Percentiles rank a stretch among this genome's conserved stretches.
Conservation (phyloP, 2,113 vertebrate species). For the Platichthys flesus region DNA sequence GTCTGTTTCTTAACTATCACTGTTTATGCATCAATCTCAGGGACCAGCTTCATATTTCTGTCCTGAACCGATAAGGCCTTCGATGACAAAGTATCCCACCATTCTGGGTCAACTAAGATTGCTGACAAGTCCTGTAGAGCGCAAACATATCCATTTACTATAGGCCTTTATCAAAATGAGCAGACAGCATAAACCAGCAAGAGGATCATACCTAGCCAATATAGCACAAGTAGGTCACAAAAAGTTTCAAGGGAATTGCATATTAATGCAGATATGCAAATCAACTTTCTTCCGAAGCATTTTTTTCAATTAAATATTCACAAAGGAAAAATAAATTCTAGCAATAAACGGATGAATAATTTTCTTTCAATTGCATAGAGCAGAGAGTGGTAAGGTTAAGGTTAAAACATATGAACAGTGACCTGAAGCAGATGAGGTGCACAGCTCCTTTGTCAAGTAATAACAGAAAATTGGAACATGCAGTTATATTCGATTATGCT, state of each 20-base stretch:
- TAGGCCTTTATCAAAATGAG: constrained; percentile 28
- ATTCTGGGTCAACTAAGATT: neutral
- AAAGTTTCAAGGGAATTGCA: constrained; percentile 58
- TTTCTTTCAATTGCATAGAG: neutral
- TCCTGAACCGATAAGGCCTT: neutral
- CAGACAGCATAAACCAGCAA: constrained; percentile 9
- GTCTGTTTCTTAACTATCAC: neutral
- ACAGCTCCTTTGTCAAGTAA: constrained; percentile 23
- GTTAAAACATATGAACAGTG: constrained; percentile 32
- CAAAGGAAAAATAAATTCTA: constrained; percentile 40
- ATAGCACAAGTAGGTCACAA: constrained; percentile 64
- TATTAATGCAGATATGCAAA: constrained; percentile 70
- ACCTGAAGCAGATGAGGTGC: constrained; percentile 19
- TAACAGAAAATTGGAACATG: constrained; percentile 29
- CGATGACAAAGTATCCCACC: neutral
- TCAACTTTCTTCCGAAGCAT: constrained; percentile 42
- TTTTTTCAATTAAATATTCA: constrained; percentile 66
- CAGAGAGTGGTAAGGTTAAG: constrained; percentile 34
- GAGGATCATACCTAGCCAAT: constrained; percentile 43
- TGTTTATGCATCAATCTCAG: constrained; percentile 3
- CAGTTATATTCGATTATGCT: constrained; percentile 41
- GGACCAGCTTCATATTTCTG: constrained; percentile 17
- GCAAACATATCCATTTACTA: constrained; percentile 39
- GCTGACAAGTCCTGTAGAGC: constrained; percentile 10
- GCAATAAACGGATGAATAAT: constrained; percentile 30